These are phyloP conservation scores for Dipodomys ordii DNA, from an alignment of 2,113 vertebrate genomes.

Conservation along the genomic window DNA sequence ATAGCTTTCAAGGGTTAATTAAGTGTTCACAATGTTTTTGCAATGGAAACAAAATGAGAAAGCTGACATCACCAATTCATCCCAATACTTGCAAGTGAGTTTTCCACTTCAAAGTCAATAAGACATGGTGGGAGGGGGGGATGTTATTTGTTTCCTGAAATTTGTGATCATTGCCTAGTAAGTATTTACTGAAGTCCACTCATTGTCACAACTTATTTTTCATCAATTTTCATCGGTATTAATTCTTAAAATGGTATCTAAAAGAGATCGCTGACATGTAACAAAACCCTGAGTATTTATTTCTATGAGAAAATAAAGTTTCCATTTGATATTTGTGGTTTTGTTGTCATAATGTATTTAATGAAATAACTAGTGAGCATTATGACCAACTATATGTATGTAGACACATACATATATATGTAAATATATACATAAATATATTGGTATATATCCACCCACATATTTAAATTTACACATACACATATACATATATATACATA, in stretches of 20 bases:
- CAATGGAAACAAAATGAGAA: slow-evolving; percentile 51
- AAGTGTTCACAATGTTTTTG: background rate
- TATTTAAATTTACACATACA: too few relatives aligned
- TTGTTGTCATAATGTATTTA: slow-evolving; percentile 61
- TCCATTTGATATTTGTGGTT: slow-evolving; percentile 31
- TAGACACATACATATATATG: too few relatives aligned
- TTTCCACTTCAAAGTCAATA: slow-evolving; percentile 41
- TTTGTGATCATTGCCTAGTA: background rate
- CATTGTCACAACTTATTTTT: background rate
- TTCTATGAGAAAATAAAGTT: background rate
- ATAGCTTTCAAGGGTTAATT: slow-evolving; percentile 7
- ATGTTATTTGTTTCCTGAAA: slow-evolving; percentile 17
- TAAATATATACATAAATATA: too few relatives aligned
- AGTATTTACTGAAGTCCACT: background rate
- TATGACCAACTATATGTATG: background rate
- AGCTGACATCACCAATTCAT: background rate
- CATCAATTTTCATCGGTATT: background rate
- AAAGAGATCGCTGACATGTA: background rate
- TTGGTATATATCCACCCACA: too few relatives aligned
- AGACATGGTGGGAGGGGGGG: background rate
- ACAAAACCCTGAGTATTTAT: background rate
- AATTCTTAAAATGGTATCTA: background rate
- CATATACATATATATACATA: too few relatives aligned
- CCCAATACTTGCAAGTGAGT: background rate
- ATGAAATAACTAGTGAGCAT: slow-evolving; percentile 53